Conservation (phyloP, 2,888 invertebrate genomes). For the Mesorhabditis sp. region DNA sequence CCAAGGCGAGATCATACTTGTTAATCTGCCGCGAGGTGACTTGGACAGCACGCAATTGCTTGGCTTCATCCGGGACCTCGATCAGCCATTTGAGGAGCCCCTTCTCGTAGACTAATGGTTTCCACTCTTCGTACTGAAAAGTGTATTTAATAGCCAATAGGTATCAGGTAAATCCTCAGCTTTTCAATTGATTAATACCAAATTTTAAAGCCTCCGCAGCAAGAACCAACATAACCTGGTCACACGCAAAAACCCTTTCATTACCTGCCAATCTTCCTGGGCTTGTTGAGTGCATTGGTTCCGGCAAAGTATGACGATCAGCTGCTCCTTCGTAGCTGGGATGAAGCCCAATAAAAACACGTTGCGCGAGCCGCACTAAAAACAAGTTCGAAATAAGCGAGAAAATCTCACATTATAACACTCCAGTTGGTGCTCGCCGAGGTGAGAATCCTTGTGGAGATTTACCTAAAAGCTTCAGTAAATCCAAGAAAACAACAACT, state of each 20-base stretch:
- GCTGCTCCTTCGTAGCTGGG: conserved; percentile 74
- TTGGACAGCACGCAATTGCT: conserved; percentile 88
- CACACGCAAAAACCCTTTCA: not conserved
- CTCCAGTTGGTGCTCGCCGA: conserved; percentile 94
- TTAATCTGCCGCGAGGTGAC: conserved; percentile 81
- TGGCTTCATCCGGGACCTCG: conserved; percentile 92
- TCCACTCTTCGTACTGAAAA: conserved; percentile 59
- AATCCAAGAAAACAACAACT: conserved; percentile 62
- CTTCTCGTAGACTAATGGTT: conserved; percentile 65
- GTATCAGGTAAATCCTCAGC: too few relatives aligned
- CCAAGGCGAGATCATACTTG: not conserved
- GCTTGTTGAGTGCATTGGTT: conserved; percentile 46
- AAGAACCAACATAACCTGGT: too few relatives aligned
- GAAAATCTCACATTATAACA: conserved; percentile 73
- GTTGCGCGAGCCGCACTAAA: conserved; percentile 87
- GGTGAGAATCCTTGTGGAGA: conserved; percentile 89
- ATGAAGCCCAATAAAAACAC: conserved; percentile 98
- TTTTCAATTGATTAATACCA: too few relatives aligned
- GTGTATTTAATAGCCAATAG: not conserved
- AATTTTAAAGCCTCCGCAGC: too few relatives aligned
- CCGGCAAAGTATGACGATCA: conserved; percentile 71
- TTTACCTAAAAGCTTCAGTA: conserved; percentile 13
- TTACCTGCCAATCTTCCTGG: not conserved
- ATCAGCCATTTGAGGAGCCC: conserved; percentile 94
- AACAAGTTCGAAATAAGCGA: not conserved